Percentiles rank a stretch among this genome's conserved stretches.
phyloP scores from a whole-genome alignment of 1,140 invertebrate genomes.

The Neotoxoptera formosana region DNA sequence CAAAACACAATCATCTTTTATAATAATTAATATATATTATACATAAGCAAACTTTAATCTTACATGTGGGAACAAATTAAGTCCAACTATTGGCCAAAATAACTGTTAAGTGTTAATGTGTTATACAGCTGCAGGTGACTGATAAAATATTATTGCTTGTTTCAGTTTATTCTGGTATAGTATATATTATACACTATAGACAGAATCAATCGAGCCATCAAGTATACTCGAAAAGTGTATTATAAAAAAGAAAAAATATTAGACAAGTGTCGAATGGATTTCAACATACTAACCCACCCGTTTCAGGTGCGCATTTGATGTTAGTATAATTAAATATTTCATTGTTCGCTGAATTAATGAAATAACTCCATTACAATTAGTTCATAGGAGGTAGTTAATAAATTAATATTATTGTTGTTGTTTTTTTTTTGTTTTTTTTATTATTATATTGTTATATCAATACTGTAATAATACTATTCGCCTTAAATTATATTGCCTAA shows the following conservation, averaged over 20 bases:
- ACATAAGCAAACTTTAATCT: too few species aligned
- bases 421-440: neutral
- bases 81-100: too few species aligned
- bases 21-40: too few species aligned
- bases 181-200: neutral
- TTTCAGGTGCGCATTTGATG: neutral
- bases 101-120: neutral
- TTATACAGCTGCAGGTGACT: neutral
- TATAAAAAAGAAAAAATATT: constrained; percentile 20
- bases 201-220: neutral
- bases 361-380: constrained; percentile 26
- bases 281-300: neutral
- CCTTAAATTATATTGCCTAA: constrained; percentile 25
- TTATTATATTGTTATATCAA: neutral
- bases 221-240: neutral
- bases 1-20: too few species aligned
- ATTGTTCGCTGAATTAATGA: neutral
- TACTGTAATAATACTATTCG: constrained; percentile 2
- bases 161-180: neutral
- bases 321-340: constrained; percentile 24
- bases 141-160: neutral
- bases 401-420: neutral
- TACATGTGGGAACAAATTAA: too few species aligned
- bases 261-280: neutral
- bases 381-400: neutral